These are phyloP conservation scores for Drosophila biarmipes DNA, from an alignment of 1,140 invertebrate genomes.

Conservation along the genomic window DNA sequence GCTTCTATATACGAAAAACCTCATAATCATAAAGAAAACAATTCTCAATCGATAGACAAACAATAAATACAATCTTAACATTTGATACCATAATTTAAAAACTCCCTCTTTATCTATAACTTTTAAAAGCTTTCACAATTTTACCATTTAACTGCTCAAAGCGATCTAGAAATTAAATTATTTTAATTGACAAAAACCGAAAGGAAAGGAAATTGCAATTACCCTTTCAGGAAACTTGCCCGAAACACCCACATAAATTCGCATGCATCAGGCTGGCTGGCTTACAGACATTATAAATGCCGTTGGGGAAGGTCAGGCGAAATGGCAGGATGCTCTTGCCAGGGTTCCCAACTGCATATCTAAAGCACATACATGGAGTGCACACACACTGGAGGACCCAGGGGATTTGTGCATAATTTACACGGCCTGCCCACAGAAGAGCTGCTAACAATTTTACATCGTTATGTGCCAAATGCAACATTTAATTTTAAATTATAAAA, in stretches of 20 bases:
- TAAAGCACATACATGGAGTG: slow-evolving; percentile 17
- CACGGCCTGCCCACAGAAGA: slow-evolving; percentile 18
- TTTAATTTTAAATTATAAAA: slow-evolving; percentile 81
- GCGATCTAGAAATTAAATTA: slow-evolving; percentile 8
- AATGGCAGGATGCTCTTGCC: slow-evolving; percentile 6
- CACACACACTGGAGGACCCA: slow-evolving; percentile 17
- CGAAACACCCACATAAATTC: slow-evolving; percentile 18
- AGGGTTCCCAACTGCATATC: slow-evolving; percentile 24
- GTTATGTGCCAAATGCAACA: slow-evolving; percentile 81
- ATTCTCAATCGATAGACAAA: not conserved
- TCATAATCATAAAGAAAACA: too few relatives aligned
- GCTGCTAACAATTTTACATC: slow-evolving; percentile 71
- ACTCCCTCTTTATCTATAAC: not conserved
- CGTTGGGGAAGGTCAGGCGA: slow-evolving; percentile 68
- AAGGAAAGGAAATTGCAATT: slow-evolving; percentile 48
- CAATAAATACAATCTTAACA: not conserved
- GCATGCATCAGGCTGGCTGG: not conserved
- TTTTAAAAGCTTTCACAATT: not conserved
- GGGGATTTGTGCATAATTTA: slow-evolving; percentile 65
- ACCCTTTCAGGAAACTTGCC: slow-evolving; percentile 46
- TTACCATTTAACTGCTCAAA: slow-evolving; percentile 5
- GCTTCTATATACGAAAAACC: too few relatives aligned
- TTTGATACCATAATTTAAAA: not conserved
- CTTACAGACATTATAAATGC: slow-evolving; percentile 42
- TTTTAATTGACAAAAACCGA: slow-evolving; percentile 23